Conservation (phyloP, 2,888 invertebrate genomes). For the Pristionchus mayeri region DNA sequence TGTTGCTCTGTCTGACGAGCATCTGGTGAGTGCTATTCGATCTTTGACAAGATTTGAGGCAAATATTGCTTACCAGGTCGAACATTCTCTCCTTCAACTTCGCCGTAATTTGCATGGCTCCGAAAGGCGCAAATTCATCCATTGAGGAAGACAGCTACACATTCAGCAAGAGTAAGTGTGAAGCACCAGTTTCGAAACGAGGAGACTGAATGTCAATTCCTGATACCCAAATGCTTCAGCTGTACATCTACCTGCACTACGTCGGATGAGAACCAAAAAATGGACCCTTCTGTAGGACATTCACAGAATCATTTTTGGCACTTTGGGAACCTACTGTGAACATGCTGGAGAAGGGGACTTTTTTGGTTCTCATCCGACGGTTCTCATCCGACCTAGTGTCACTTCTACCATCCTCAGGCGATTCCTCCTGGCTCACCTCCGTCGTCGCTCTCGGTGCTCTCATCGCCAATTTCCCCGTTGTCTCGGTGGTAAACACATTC, state of each 20-base stretch:
- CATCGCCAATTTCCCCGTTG: slow-evolving; percentile 72
- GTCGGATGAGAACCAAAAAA: too few species aligned
- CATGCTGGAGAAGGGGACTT: too few species aligned
- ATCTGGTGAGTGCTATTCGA: slow-evolving; percentile 64
- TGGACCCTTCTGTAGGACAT: too few species aligned
- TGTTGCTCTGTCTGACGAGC: slow-evolving; percentile 71
- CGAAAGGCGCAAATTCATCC: neutral
- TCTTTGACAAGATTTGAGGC: neutral
- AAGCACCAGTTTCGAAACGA: too few species aligned
- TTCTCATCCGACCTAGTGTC: too few species aligned
- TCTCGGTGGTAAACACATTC: slow-evolving; percentile 65
- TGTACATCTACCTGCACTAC: too few species aligned
- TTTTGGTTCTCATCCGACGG: too few species aligned
- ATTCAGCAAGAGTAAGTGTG: slow-evolving; percentile 32
- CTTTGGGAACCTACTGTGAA: too few species aligned
- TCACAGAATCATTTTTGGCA: too few species aligned
- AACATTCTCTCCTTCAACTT: slow-evolving; percentile 75
- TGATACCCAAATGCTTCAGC: too few species aligned
- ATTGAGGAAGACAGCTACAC: neutral
- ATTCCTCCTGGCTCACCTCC: slow-evolving; percentile 66
- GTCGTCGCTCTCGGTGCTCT: slow-evolving; percentile 73
- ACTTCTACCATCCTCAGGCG: neutral
- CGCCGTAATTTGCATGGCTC: slow-evolving; percentile 72
- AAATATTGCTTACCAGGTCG: slow-evolving; percentile 59
- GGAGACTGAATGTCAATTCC: too few species aligned